phyloP scores from a whole-genome alignment of 2,113 vertebrate genomes.

The Sebastes fasciatus region DNA sequence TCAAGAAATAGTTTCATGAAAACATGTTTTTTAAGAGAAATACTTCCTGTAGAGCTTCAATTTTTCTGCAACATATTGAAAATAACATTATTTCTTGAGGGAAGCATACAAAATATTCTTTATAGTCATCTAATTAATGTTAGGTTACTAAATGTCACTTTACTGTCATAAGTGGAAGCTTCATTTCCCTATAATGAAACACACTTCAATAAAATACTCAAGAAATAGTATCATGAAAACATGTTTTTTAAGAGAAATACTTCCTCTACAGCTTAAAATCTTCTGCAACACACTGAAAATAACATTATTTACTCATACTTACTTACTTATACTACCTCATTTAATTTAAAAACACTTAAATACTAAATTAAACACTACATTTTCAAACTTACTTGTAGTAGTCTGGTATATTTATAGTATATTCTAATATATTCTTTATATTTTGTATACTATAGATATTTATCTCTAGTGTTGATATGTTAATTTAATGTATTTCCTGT shows the following conservation, averaged over 20 bases:
- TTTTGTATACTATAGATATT: too few species aligned
- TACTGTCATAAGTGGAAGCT: constrained; percentile 5
- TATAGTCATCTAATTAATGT: neutral
- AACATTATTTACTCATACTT: too few species aligned
- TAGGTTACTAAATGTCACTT: neutral
- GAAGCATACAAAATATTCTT: neutral
- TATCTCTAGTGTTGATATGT: too few species aligned
- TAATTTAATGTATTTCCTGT: too few species aligned
- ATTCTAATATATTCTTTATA: too few species aligned
- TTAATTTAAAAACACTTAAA: too few species aligned
- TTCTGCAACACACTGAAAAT: neutral
- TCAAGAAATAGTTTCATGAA: neutral
- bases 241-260: neutral
- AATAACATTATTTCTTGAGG: neutral
- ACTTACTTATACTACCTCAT: neutral
- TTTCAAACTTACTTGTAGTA: too few species aligned
- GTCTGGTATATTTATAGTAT: too few species aligned
- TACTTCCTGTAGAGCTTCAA: neutral
- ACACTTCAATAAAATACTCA: neutral
- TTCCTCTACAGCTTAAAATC: neutral
- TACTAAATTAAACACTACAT: too few species aligned
- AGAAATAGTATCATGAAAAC: neutral
- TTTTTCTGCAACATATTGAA: neutral
- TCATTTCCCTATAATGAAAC: constrained; percentile 58
- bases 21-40: neutral